phyloP scores from a whole-genome alignment of 37 sponge, comb jelly and placozoan genomes.

The Geodia barretti region DNA sequence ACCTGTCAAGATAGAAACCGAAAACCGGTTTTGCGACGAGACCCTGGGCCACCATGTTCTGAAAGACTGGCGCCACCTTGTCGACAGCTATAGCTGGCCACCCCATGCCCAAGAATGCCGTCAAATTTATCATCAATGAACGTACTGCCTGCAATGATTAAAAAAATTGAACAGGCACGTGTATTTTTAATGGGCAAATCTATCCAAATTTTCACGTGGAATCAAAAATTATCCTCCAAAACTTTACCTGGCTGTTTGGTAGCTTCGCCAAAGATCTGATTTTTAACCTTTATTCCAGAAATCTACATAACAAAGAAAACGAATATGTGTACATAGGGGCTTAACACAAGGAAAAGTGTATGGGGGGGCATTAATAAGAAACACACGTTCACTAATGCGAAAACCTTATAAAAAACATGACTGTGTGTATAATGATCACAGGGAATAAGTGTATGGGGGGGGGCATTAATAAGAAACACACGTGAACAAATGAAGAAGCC shows the following conservation, averaged over 20 bases:
- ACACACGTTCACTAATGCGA: background rate
- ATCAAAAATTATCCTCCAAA: too few relatives aligned
- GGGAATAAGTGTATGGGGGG: too few relatives aligned
- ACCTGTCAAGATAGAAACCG: constrained; percentile 91
- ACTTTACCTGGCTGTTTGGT: constrained; percentile 80
- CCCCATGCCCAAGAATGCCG: constrained; percentile 97
- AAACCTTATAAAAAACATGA: too few relatives aligned
- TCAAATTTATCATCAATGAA: constrained; percentile 96
- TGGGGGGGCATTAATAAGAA: background rate
- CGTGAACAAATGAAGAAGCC: background rate
- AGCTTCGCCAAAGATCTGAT: constrained; percentile 91
- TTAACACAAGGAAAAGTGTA: background rate
- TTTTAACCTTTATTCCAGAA: constrained; percentile 71
- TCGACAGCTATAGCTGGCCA: constrained; percentile 83
- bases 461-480: background rate
- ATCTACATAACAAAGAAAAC: constrained; percentile 43
- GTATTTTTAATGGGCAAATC: too few relatives aligned
- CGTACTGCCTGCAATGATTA: too few relatives aligned
- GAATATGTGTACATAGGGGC: background rate
- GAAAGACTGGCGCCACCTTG: constrained; percentile 74
- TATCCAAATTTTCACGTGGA: too few relatives aligned
- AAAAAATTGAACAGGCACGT: too few relatives aligned
- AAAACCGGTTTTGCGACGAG: constrained; percentile 80
- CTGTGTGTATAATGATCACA: too few relatives aligned
- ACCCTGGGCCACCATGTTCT: constrained; percentile 78